These are phyloP conservation scores for Melinopterus prodromus DNA, from an alignment of 2,888 invertebrate species.

Conservation along the genomic window DNA sequence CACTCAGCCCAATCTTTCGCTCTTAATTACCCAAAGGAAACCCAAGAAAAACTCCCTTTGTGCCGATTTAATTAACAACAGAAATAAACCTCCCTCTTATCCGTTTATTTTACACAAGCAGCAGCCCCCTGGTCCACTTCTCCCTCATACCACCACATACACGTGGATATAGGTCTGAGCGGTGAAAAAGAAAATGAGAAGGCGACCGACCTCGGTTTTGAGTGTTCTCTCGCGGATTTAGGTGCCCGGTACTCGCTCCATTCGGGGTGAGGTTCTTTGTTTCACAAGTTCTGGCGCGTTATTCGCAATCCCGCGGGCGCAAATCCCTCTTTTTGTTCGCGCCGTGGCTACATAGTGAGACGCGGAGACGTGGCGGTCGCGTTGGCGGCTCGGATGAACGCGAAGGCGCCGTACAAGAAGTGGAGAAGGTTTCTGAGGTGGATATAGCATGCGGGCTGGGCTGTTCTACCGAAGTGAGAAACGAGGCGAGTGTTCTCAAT, in stretches of 20 bases:
- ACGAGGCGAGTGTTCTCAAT: conserved; percentile 4
- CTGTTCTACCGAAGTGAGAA: neutral
- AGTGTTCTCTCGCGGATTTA: neutral
- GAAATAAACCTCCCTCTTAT: conserved; percentile 4
- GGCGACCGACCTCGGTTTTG: neutral
- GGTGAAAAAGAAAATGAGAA: conserved; percentile 4
- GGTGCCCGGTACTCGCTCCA: neutral
- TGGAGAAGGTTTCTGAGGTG: neutral
- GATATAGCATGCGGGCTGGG: neutral
- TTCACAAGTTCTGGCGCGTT: neutral
- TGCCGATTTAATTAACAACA: neutral
- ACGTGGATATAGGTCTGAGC: neutral
- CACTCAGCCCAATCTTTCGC: neutral
- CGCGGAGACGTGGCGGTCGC: neutral
- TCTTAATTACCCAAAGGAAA: neutral
- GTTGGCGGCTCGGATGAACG: too few species aligned
- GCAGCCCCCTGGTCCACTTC: neutral
- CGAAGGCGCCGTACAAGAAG: neutral
- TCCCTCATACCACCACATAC: neutral
- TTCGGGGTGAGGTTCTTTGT: neutral
- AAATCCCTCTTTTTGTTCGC: conserved; percentile 4
- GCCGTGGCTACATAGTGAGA: neutral
- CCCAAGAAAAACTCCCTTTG: neutral
- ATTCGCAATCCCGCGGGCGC: neutral
- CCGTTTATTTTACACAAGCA: neutral